Conservation (phyloP, 1,140 invertebrate species). For the Trinorchestia longiramus region DNA sequence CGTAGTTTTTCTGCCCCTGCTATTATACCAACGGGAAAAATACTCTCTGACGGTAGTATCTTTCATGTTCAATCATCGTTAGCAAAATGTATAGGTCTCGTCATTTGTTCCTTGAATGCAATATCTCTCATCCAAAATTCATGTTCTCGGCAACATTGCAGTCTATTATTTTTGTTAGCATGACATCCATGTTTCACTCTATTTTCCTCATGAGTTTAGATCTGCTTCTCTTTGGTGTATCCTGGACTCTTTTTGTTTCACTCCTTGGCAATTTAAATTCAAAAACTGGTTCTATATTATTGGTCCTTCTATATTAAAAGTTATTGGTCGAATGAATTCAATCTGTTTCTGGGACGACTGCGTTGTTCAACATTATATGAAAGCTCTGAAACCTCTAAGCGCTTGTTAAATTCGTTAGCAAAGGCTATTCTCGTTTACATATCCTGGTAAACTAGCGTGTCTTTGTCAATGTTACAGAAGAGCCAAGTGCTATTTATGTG, state of each 20-base stretch:
- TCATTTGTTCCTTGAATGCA: background rate
- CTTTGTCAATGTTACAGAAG: background rate
- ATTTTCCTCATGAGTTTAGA: background rate
- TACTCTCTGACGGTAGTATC: background rate
- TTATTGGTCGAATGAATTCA: background rate
- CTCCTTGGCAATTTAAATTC: background rate
- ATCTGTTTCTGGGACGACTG: background rate
- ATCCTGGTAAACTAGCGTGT: background rate
- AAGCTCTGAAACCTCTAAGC: background rate
- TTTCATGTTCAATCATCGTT: background rate
- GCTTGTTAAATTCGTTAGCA: background rate
- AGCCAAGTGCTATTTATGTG: background rate
- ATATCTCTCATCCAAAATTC: background rate
- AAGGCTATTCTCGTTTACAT: background rate
- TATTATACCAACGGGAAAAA: background rate
- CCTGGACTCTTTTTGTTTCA: background rate
- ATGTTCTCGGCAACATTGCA: background rate
- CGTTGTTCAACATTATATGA: background rate
- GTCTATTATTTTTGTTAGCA: background rate
- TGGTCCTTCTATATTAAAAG: background rate
- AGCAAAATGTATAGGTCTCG: background rate
- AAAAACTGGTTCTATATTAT: background rate
- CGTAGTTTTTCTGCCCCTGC: background rate
- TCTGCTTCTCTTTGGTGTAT: background rate
- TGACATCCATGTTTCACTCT: background rate